phyloP scores from a whole-genome alignment of 2,888 invertebrate genomes.

The Cantharis flavilabris region DNA sequence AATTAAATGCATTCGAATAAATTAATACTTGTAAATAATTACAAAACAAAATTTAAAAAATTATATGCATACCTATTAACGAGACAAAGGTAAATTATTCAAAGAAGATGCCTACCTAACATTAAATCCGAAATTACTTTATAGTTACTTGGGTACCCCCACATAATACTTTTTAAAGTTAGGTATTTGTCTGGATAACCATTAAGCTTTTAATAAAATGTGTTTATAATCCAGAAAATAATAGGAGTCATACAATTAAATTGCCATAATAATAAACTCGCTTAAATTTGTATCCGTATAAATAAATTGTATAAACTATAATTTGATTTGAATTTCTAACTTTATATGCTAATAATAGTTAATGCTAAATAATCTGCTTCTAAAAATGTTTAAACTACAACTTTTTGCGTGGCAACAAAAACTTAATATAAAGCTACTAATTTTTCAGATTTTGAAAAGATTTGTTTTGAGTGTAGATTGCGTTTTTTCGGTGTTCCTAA shows the following conservation, averaged over 20 bases:
- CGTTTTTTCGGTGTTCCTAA: conserved; percentile 19
- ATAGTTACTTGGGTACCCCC: not conserved
- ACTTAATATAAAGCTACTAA: conserved; percentile 22
- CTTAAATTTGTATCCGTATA: not conserved
- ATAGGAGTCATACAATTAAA: conserved; percentile 3
- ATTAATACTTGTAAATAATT: not conserved
- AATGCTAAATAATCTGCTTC: not conserved
- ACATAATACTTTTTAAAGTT: not conserved
- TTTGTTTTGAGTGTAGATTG: conserved; percentile 15
- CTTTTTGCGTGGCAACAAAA: conserved; percentile 7
- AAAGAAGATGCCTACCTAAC: not conserved
- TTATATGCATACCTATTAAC: not conserved
- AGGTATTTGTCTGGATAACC: not conserved
- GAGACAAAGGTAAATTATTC: not conserved
- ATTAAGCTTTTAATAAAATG: not conserved
- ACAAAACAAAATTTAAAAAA: too few species aligned
- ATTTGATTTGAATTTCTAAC: not conserved
- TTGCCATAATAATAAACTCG: not conserved
- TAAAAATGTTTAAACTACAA: conserved; percentile 1
- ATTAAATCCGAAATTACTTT: not conserved
- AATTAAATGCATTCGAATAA: not conserved
- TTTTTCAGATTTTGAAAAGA: conserved; percentile 12
- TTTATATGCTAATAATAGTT: not conserved
- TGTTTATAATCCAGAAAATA: not conserved
- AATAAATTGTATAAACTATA: conserved; percentile 1